Evolutionary conservation across 2,797 vertebrate species (phyloP).

Genomic region (Paguma larvata): DNA sequence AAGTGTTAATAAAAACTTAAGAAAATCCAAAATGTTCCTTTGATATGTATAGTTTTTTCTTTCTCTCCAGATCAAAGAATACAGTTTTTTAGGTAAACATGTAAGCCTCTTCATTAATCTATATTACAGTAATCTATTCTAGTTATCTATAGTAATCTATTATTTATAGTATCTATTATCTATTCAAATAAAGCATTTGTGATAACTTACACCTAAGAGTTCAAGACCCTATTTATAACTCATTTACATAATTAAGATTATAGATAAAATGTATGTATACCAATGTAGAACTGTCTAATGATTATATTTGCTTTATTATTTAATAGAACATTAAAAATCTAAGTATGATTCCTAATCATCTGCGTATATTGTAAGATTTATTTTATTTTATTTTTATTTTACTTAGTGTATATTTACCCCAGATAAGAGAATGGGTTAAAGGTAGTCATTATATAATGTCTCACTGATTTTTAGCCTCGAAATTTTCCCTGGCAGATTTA

Average conservation of each 20-base stretch:
- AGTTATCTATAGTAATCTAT: neutral
- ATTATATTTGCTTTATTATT: neutral
- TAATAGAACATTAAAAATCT: neutral
- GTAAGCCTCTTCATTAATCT: neutral
- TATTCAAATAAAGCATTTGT: neutral
- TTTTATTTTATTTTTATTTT: neutral
- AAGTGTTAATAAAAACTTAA: neutral
- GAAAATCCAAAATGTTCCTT: neutral
- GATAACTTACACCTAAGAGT: neutral
- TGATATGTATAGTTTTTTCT: neutral
- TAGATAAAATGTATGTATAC: neutral
- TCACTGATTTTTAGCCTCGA: neutral
- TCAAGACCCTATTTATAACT: neutral
- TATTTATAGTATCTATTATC: neutral
- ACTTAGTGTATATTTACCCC: neutral
- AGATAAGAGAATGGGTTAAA: neutral
- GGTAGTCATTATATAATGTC: neutral
- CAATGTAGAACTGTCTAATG: neutral
- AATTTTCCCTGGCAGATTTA: neutral
- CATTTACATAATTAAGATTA: neutral
- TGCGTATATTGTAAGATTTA: neutral
- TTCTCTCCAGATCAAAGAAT: neutral
- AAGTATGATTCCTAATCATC: neutral
- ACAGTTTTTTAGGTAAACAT: neutral
- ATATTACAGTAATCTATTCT: neutral